These are phyloP conservation scores for Rhagonycha fulva DNA, from an alignment of 2,888 invertebrate species.

Conservation along the genomic window DNA sequence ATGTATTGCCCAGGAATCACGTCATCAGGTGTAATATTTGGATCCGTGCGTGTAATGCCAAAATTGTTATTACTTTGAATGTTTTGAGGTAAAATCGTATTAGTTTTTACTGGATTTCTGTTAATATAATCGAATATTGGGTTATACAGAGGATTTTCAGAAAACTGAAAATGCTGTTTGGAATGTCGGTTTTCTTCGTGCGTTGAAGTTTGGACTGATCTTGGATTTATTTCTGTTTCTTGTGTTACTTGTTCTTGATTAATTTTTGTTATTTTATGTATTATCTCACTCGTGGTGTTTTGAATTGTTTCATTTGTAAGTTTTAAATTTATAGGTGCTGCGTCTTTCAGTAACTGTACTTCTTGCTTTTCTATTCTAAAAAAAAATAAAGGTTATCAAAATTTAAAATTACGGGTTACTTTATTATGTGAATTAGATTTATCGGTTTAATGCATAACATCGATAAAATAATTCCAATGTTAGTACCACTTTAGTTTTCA, in stretches of 20 bases:
- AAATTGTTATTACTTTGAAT: background rate
- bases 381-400: conserved; percentile 20
- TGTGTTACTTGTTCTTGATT: conserved; percentile 57
- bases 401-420: background rate
- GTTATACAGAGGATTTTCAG: conserved; percentile 43
- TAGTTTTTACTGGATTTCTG: conserved; percentile 15
- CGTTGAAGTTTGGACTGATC: background rate
- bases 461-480: background rate
- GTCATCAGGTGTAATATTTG: conserved; percentile 39
- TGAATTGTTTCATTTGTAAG: conserved; percentile 3
- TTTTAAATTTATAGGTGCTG: background rate
- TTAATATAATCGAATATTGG: conserved; percentile 48
- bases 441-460: background rate
- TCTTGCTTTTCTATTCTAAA: conserved; percentile 46
- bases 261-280: conserved; percentile 61
- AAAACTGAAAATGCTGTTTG: conserved; percentile 39
- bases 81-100: conserved; percentile 11
- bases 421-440: background rate
- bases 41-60: conserved; percentile 19
- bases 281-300: conserved; percentile 53
- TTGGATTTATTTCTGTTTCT: background rate
- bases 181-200: background rate
- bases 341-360: conserved; percentile 34
- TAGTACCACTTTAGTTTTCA: background rate
- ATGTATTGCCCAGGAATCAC: conserved; percentile 46